Conservation (phyloP, 2,797 vertebrate species). For the Xerus rutilus region DNA sequence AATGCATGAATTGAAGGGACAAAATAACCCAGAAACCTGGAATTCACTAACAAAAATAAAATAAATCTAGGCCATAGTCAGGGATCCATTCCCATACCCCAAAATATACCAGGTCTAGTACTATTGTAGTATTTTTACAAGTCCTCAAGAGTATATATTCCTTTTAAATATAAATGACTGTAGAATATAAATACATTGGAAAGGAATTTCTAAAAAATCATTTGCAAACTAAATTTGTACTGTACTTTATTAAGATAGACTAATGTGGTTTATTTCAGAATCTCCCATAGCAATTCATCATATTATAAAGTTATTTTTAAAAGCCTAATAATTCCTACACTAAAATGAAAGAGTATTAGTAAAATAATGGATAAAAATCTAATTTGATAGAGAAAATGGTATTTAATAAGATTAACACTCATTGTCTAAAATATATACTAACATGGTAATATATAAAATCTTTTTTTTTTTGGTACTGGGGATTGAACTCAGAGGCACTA, state of each 20-base stretch:
- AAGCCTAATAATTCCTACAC: not conserved
- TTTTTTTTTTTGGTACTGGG: too few relatives aligned
- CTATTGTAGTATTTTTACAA: not conserved
- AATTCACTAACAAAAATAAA: not conserved
- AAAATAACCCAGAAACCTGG: not conserved
- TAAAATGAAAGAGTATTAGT: constrained; percentile 46
- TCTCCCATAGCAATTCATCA: not conserved
- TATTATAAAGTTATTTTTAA: not conserved
- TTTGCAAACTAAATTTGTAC: constrained; percentile 35
- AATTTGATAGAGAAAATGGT: not conserved
- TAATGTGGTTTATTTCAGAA: not conserved
- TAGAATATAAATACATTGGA: not conserved
- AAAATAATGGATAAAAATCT: constrained; percentile 37
- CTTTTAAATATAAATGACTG: not conserved
- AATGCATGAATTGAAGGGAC: too few relatives aligned
- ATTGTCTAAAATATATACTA: constrained; percentile 59
- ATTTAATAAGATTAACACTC: constrained; percentile 26
- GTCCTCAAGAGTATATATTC: not conserved
- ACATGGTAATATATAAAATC: not conserved
- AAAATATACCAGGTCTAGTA: not conserved
- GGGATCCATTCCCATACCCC: not conserved
- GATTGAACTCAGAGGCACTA: too few relatives aligned
- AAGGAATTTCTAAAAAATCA: not conserved
- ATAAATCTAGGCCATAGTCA: not conserved
- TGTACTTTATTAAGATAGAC: not conserved